These are phyloP conservation scores for Amphimallon solstitiale DNA, from an alignment of 2,888 invertebrate genomes.

Conservation along the genomic window DNA sequence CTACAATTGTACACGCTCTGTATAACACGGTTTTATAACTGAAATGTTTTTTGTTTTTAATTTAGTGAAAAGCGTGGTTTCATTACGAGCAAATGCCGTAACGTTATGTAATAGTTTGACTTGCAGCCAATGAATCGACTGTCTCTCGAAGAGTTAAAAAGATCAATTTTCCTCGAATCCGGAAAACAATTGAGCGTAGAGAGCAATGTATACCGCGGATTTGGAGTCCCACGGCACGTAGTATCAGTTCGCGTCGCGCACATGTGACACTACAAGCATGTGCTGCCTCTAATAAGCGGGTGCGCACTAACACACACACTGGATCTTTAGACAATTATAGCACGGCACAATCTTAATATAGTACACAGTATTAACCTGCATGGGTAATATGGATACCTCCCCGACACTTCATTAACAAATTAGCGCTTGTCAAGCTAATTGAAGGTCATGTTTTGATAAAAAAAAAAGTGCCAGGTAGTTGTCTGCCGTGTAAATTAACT, in stretches of 20 bases:
- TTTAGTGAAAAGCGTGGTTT: too few species aligned
- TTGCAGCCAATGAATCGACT: conserved; percentile 13
- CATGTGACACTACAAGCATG: conserved; percentile 13
- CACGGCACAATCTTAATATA: conserved; percentile 21
- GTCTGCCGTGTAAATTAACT: neutral
- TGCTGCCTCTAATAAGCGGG: neutral
- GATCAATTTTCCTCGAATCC: neutral
- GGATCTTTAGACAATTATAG: conserved; percentile 25
- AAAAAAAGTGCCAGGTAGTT: conserved; percentile 6
- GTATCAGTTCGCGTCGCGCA: conserved; percentile 4
- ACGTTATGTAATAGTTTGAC: neutral
- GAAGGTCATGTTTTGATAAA: conserved; percentile 24
- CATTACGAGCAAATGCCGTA: too few species aligned
- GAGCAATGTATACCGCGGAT: neutral
- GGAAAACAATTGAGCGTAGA: conserved; percentile 1
- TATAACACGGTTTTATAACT: too few species aligned
- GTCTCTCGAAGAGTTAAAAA: conserved; percentile 12
- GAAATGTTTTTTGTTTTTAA: too few species aligned
- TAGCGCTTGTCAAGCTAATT: conserved; percentile 4
- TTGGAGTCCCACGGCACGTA: conserved; percentile 10
- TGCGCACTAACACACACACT: conserved; percentile 18
- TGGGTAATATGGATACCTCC: conserved; percentile 10
- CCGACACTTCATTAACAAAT: conserved; percentile 20
- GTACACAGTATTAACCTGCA: conserved; percentile 25
- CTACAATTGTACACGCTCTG: too few species aligned